phyloP scores from a whole-genome alignment of 2,888 invertebrate genomes.

The Lydus trimaculatus region DNA sequence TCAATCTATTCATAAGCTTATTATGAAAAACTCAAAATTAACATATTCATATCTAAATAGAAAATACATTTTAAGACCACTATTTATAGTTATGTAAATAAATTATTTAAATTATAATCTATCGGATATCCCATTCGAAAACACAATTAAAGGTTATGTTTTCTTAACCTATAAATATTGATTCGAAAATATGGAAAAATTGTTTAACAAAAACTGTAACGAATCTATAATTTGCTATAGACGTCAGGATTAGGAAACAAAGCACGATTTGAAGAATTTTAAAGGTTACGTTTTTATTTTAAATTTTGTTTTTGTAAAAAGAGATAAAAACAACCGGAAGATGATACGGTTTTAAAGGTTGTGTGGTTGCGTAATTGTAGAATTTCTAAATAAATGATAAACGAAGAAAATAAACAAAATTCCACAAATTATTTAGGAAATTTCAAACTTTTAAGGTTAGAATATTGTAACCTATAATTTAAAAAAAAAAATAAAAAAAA shows the following conservation, averaged over 20 bases:
- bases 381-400: neutral
- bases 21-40: neutral
- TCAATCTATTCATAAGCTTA: neutral
- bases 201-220: too few species aligned
- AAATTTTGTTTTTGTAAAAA: too few species aligned
- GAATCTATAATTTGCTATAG: too few species aligned
- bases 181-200: too few species aligned
- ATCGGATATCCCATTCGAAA: neutral
- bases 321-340: neutral
- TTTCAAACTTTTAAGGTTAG: too few species aligned
- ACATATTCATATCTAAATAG: neutral
- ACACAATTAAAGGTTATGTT: neutral
- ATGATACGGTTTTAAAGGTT: neutral
- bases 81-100: conserved; percentile 3
- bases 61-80: neutral
- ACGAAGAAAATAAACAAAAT: neutral
- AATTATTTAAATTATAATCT: neutral
- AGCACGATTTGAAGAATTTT: too few species aligned
- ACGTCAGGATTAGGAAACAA: too few species aligned
- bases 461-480: too few species aligned
- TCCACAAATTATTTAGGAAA: too few species aligned
- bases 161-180: neutral
- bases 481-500: too few species aligned
- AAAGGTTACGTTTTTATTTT: too few species aligned
- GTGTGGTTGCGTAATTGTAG: neutral